phyloP scores from a whole-genome alignment of 2,797 vertebrate species.

The Hippoglossus hippoglossus region DNA sequence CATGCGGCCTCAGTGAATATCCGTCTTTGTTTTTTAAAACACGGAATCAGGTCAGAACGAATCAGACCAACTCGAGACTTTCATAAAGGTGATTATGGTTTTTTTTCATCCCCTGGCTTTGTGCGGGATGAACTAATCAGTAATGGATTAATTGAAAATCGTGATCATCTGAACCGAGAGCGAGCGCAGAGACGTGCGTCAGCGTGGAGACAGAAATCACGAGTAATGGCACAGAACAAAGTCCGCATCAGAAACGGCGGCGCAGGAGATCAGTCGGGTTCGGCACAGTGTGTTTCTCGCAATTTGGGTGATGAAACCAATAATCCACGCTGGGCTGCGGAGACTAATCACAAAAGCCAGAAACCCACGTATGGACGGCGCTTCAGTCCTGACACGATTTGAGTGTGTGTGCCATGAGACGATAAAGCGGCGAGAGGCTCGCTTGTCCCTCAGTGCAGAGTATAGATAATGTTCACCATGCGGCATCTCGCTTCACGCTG shows the following conservation, averaged over 20 bases:
- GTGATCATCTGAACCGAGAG: conserved; percentile 18
- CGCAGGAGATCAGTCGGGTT: background rate
- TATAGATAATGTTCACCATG: too few species aligned
- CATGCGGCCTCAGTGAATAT: conserved; percentile 46
- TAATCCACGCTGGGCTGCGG: background rate
- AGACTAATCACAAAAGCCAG: background rate
- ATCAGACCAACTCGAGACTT: conserved; percentile 43
- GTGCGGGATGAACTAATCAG: conserved; percentile 30
- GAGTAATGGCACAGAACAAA: background rate
- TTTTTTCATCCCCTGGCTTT: background rate
- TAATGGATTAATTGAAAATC: conserved; percentile 55
- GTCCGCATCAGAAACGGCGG: conserved; percentile 14
- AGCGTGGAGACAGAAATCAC: conserved; percentile 11
- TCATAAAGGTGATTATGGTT: conserved; percentile 21
- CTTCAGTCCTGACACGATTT: background rate
- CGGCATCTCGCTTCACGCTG: background rate
- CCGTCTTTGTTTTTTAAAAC: conserved; percentile 55
- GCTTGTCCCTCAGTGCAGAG: too few species aligned
- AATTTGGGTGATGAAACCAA: background rate
- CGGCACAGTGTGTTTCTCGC: too few species aligned
- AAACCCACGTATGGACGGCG: background rate
- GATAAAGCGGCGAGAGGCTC: too few species aligned
- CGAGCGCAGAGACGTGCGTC: conserved; percentile 19
- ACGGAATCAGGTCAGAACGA: conserved; percentile 50
- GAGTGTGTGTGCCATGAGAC: background rate